Conservation (phyloP, 2,113 vertebrate genomes). For the Ammospiza caudacuta region DNA sequence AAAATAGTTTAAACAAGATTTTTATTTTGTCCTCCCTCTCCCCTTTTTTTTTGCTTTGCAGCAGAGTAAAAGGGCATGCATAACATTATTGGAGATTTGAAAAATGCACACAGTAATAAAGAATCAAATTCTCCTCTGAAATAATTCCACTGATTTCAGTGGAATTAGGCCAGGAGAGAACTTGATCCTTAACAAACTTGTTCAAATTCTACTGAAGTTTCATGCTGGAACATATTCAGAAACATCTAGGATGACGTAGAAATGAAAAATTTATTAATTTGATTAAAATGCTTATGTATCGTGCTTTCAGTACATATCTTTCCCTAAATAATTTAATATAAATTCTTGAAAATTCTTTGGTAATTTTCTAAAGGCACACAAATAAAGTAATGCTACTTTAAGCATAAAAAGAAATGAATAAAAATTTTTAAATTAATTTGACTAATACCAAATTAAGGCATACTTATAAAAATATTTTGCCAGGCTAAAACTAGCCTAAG, state of each 20-base stretch:
- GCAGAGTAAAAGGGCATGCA: neutral
- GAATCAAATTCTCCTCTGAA: neutral
- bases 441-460: neutral
- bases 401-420: neutral
- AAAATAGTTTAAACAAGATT: constrained; percentile 2
- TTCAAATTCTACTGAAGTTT: neutral
- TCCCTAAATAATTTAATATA: neutral
- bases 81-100: neutral
- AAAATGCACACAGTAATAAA: neutral
- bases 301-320: neutral
- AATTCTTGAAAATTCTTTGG: neutral
- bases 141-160: neutral
- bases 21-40: neutral
- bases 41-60: neutral
- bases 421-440: neutral
- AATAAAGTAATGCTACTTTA: neutral
- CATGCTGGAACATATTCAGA: neutral
- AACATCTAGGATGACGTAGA: neutral
- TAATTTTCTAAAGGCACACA: neutral
- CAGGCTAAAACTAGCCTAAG: neutral
- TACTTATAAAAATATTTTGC: neutral
- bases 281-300: neutral
- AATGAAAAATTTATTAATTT: neutral
- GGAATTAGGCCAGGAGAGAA: neutral
- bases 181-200: neutral